phyloP scores from a whole-genome alignment of 1,140 invertebrate genomes.

The Heliconius eleuchia region DNA sequence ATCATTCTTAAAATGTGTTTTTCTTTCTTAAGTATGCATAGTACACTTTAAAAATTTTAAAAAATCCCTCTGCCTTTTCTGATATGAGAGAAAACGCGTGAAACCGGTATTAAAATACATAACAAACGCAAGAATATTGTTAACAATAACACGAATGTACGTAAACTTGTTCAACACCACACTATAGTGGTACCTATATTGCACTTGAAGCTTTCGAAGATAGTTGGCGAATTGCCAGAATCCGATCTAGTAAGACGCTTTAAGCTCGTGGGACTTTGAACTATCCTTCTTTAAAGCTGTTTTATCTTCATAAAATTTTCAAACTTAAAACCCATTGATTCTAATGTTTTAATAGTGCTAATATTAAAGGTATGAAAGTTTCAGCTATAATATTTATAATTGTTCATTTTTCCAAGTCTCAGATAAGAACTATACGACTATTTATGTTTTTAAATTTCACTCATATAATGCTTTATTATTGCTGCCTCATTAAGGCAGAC shows the following conservation, averaged over 20 bases:
- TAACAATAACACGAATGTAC: background rate
- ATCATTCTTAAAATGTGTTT: no score
- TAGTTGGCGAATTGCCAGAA: background rate
- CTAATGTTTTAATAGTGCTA: no score
- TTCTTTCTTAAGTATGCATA: no score
- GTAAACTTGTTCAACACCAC: background rate
- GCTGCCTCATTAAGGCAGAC: no score
- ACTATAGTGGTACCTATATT: background rate
- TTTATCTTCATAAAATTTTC: background rate
- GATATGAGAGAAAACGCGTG: background rate
- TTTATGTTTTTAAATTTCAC: no score
- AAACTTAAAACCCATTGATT: background rate
- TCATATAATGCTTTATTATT: no score
- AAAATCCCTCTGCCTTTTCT: background rate
- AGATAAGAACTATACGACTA: no score
- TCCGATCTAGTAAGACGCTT: background rate
- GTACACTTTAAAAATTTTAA: no score
- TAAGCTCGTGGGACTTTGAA: constrained; percentile 3
- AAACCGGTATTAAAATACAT: no score
- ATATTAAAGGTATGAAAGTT: no score
- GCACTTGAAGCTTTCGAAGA: background rate
- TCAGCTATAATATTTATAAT: no score
- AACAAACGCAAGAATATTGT: background rate
- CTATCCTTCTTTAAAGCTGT: background rate
- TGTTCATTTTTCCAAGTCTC: no score